Conservation (phyloP, 2,888 invertebrate species). For the Nudaria mundana region DNA sequence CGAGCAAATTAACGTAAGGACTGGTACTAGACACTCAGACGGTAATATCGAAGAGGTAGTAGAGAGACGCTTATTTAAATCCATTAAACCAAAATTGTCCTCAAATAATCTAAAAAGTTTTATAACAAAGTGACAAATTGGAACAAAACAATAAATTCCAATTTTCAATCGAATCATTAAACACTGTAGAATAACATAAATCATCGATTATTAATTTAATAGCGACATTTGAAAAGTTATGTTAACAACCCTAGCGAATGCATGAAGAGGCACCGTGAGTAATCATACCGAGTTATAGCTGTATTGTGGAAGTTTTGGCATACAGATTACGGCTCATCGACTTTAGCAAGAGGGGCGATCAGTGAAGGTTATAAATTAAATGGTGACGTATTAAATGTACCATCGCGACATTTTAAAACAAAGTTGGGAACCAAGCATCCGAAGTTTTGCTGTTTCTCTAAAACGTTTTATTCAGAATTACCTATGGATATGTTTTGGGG, state of each 20-base stretch:
- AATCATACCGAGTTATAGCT: slow-evolving; percentile 57
- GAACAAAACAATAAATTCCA: slow-evolving; percentile 2
- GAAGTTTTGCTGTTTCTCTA: neutral
- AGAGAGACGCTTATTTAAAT: too few species aligned
- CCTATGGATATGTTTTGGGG: too few species aligned
- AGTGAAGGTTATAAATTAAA: slow-evolving; percentile 59
- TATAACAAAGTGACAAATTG: neutral
- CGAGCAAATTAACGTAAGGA: too few species aligned
- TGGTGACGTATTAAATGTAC: slow-evolving; percentile 72
- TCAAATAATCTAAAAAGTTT: too few species aligned
- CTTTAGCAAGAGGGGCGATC: slow-evolving; percentile 64
- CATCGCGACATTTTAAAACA: slow-evolving; percentile 63
- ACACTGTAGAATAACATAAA: slow-evolving; percentile 22
- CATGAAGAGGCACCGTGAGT: slow-evolving; percentile 41
- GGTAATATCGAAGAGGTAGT: too few species aligned
- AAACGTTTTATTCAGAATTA: neutral
- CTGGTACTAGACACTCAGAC: too few species aligned
- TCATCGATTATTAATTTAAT: slow-evolving; percentile 32
- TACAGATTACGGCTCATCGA: slow-evolving; percentile 75
- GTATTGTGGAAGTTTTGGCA: slow-evolving; percentile 71
- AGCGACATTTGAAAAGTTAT: slow-evolving; percentile 30
- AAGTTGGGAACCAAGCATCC: slow-evolving; percentile 35
- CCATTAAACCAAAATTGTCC: too few species aligned
- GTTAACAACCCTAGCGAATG: slow-evolving; percentile 37
- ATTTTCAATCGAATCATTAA: slow-evolving; percentile 11